Percentiles rank a stretch among this genome's conserved stretches.
Conservation (phyloP, 1,140 invertebrate species). For the Heterodera schachtii region DNA sequence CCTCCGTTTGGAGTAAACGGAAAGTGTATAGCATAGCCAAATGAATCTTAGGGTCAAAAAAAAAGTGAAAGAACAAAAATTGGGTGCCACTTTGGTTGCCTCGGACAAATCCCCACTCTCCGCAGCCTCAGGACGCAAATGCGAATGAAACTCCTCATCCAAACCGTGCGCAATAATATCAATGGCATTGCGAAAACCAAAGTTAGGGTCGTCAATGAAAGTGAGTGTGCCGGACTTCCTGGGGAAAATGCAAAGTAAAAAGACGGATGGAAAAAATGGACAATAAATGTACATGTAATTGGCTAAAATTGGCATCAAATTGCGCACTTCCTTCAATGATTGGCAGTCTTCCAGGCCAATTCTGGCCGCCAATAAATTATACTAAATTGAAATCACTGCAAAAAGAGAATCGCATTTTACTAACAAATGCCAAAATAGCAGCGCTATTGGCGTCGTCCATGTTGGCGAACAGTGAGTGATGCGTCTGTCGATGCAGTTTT, state of each 20-base stretch:
- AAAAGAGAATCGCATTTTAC: background rate
- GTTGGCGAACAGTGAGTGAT: no score
- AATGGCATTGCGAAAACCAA: slow-evolving; percentile 3
- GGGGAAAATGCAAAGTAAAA: background rate
- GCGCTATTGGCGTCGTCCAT: no score
- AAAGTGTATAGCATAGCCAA: slow-evolving; percentile 3
- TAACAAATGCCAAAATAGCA: no score
- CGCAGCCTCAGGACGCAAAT: background rate
- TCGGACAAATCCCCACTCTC: background rate
- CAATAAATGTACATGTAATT: background rate
- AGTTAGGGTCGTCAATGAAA: background rate
- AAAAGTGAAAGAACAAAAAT: background rate
- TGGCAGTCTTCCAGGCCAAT: slow-evolving; percentile 11
- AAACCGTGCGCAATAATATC: background rate
- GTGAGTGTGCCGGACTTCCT: background rate
- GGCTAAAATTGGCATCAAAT: slow-evolving; percentile 12
- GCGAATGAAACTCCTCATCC: background rate
- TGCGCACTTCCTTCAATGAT: background rate
- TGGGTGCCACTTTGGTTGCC: background rate
- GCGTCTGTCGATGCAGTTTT: no score
- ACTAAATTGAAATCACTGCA: background rate
- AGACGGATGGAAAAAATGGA: background rate
- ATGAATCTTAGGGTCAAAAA: background rate
- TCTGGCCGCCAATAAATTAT: slow-evolving; percentile 3
- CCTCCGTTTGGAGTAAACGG: slow-evolving; percentile 5